Evolutionary conservation across 1,140 invertebrate genomes (phyloP).

Genomic region (Drosophila aff.): DNA sequence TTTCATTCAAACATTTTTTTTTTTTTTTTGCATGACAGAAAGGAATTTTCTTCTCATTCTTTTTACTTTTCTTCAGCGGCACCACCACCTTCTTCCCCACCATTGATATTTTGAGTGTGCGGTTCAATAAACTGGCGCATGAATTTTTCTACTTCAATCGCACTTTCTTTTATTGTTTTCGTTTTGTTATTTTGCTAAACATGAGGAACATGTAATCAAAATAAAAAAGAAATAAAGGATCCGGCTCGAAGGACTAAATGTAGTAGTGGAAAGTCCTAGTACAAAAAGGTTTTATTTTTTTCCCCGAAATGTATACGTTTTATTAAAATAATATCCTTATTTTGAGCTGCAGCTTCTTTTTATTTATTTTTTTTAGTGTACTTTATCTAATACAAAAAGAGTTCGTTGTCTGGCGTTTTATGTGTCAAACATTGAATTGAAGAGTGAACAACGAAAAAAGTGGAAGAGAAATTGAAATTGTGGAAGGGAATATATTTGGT

Average conservation of each 20-base stretch:
- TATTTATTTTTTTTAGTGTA: background rate
- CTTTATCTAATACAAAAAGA: constrained; percentile 16
- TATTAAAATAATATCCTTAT: no score
- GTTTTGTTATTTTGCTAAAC: constrained; percentile 45
- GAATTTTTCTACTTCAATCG: constrained; percentile 73
- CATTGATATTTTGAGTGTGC: constrained; percentile 28
- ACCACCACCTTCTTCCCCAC: background rate
- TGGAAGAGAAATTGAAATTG: constrained; percentile 46
- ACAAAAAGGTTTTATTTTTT: no score
- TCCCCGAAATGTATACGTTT: no score
- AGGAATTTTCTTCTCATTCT: constrained; percentile 37
- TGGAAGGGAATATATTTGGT: constrained; percentile 18
- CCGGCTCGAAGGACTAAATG: background rate
- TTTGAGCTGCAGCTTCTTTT: background rate
- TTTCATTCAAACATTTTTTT: constrained; percentile 77
- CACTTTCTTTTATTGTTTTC: constrained; percentile 36
- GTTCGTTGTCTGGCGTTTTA: constrained; percentile 52
- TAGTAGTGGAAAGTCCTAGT: background rate
- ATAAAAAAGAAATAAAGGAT: background rate
- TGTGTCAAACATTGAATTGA: constrained; percentile 68
- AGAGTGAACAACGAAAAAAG: constrained; percentile 5
- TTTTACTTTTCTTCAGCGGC: background rate
- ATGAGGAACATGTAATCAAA: constrained; percentile 60
- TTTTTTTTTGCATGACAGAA: constrained; percentile 52
- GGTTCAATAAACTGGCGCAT: constrained; percentile 80